Evolutionary conservation across 2,113 vertebrate genomes (phyloP).

Genomic region (Leucopsar rothschildi): DNA sequence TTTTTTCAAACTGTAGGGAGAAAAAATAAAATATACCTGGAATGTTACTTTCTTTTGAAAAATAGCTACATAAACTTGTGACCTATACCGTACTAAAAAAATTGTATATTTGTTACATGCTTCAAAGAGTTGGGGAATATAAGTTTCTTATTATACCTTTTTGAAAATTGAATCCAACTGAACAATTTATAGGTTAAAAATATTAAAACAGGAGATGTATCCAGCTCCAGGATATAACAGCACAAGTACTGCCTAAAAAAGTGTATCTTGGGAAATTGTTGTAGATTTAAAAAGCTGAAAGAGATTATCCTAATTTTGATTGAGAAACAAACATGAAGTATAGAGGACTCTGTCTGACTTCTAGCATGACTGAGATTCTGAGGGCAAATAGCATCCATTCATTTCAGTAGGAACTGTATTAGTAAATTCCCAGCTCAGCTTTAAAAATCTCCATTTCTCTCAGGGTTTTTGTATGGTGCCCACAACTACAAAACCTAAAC

Average conservation of each 20-base stretch:
- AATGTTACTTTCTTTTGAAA: constrained; percentile 1
- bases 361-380: background rate
- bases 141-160: background rate
- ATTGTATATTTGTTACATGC: background rate
- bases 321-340: background rate
- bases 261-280: background rate
- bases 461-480: constrained; percentile 19
- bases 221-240: background rate
- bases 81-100: background rate
- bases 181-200: background rate
- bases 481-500: constrained; percentile 47
- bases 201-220: background rate
- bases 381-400: background rate
- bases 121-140: background rate
- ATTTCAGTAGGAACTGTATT: background rate
- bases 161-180: background rate
- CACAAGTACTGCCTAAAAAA: background rate
- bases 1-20: background rate
- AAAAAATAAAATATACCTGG: background rate
- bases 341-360: background rate
- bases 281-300: background rate
- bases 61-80: background rate
- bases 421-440: constrained; percentile 17
- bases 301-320: background rate
- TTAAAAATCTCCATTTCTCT: constrained; percentile 8